Conservation (phyloP, 92 coral and sea anemone species). For the Chrysogorgia sp. region DNA sequence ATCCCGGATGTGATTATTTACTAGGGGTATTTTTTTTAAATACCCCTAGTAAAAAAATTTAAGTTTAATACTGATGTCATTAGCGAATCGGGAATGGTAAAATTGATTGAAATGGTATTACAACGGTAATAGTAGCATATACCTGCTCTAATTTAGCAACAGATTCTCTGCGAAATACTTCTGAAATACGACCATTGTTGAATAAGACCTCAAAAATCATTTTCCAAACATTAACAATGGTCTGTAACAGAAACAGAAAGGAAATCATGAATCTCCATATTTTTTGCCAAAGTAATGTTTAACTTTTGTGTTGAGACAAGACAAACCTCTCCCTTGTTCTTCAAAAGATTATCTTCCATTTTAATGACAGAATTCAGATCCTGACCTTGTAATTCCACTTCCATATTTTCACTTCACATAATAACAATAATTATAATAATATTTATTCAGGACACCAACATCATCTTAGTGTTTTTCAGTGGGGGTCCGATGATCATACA, state of each 20-base stretch:
- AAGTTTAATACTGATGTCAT: too few species aligned
- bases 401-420: conserved; percentile 84
- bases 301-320: neutral
- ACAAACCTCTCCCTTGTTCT: conserved; percentile 84
- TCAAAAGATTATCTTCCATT: conserved; percentile 77
- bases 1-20: too few species aligned
- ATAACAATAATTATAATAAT: too few species aligned
- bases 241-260: conserved; percentile 55
- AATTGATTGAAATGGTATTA: too few species aligned
- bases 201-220: conserved; percentile 79
- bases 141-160: conserved; percentile 95
- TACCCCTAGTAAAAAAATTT: too few species aligned
- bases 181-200: conserved; percentile 85
- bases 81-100: too few species aligned
- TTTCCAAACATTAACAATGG: conserved; percentile 82
- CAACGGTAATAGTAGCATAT: neutral
- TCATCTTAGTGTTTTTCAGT: too few species aligned
- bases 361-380: conserved; percentile 78
- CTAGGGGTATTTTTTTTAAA: too few species aligned
- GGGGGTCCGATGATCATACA: too few species aligned
- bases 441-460: too few species aligned
- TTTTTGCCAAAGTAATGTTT: neutral
- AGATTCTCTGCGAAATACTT: conserved; percentile 76
- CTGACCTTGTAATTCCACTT: conserved; percentile 85
- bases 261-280: neutral